A percentile compares a stretch with the other conserved stretches of the same genome.
Conservation (phyloP, 2,113 vertebrate genomes). For the Pachypanchax playfairii region DNA sequence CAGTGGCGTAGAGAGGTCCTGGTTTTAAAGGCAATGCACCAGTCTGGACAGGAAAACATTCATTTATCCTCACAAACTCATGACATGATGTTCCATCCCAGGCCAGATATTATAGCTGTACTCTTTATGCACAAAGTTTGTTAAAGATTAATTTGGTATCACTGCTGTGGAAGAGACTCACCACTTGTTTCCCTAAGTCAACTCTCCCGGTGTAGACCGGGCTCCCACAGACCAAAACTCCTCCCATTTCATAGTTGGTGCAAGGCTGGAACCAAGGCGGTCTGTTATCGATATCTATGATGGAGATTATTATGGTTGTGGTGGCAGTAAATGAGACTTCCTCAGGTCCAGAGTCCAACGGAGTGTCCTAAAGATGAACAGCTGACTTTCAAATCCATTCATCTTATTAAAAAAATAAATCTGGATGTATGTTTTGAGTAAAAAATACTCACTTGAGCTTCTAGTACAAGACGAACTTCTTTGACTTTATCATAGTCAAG, state of each 20-base stretch:
- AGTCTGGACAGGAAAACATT: conserved; percentile 57
- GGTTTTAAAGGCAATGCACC: conserved; percentile 75
- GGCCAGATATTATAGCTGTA: too few species aligned
- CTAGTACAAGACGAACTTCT: conserved; percentile 59
- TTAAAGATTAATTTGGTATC: not conserved
- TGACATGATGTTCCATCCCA: not conserved
- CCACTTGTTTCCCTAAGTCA: conserved; percentile 65
- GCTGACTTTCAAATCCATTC: not conserved
- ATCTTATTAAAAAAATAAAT: not conserved
- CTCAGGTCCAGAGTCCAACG: rapidly evolving
- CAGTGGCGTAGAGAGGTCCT: conserved; percentile 80
- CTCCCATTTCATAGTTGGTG: rapidly evolving
- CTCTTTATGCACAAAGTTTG: too few species aligned
- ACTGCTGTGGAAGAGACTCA: conserved; percentile 33
- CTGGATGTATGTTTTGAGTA: not conserved
- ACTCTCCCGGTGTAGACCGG: conserved; percentile 76
- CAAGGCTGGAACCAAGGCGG: conserved; percentile 88
- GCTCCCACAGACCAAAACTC: conserved; percentile 69
- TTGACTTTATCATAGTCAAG: conserved; percentile 80
- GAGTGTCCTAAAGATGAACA: conserved; percentile 69
- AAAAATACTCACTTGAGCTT: conserved; percentile 77
- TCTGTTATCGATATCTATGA: conserved; percentile 79
- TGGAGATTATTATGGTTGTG: conserved; percentile 70
- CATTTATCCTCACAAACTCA: not conserved
- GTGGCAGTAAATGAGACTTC: conserved; percentile 25